Evolutionary conservation across 2,888 invertebrate genomes (phyloP).

Genomic region (Pandemis heparana): DNA sequence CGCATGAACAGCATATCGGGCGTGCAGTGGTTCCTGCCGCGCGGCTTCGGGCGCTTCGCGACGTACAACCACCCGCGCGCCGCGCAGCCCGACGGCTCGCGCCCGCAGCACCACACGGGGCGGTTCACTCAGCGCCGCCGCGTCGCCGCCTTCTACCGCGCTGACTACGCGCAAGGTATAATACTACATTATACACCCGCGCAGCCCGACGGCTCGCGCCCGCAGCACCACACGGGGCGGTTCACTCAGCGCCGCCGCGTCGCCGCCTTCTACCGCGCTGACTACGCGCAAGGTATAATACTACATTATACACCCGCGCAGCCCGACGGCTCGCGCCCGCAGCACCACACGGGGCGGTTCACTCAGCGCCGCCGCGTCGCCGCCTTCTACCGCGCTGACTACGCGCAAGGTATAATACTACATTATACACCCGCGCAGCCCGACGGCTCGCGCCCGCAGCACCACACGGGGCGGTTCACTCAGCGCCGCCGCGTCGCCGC

Average conservation of each 20-base stretch:
- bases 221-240: constrained; percentile 88
- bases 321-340: constrained; percentile 86
- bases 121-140: constrained; percentile 89
- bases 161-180: constrained; percentile 90
- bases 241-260: constrained; percentile 89
- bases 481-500: constrained; percentile 87
- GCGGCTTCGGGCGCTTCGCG: constrained; percentile 95
- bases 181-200: constrained; percentile 61
- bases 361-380: constrained; percentile 86
- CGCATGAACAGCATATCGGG: constrained; percentile 97
- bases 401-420: constrained; percentile 84
- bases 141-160: constrained; percentile 92
- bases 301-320: constrained; percentile 63
- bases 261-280: constrained; percentile 93
- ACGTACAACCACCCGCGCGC: constrained; percentile 90
- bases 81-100: constrained; percentile 85
- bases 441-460: constrained; percentile 82
- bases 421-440: constrained; percentile 73
- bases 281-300: constrained; percentile 88
- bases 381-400: constrained; percentile 94
- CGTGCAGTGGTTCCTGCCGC: constrained; percentile 96
- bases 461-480: constrained; percentile 88
- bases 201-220: constrained; percentile 86
- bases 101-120: constrained; percentile 88
- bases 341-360: constrained; percentile 86